Conservation (phyloP, 2,888 invertebrate genomes). For the Agrotis ipsilon region DNA sequence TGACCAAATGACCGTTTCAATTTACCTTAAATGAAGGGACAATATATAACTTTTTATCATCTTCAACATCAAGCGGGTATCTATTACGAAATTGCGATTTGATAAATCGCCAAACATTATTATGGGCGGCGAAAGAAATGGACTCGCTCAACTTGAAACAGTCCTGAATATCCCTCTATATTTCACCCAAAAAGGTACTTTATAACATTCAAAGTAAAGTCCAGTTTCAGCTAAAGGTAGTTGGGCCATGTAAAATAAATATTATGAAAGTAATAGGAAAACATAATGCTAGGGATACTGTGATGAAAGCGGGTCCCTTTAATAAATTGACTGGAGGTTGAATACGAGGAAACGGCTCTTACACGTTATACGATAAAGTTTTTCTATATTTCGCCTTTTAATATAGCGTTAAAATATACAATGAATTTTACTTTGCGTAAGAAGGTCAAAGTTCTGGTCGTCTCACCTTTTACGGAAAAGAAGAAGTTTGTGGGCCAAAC, state of each 20-base stretch:
- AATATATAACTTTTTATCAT: constrained; percentile 83
- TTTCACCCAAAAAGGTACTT: constrained; percentile 69
- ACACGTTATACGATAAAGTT: constrained; percentile 21
- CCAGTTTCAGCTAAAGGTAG: constrained; percentile 61
- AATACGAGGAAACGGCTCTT: constrained; percentile 64
- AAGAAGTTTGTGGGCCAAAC: constrained; percentile 20
- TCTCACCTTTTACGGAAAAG: constrained; percentile 14
- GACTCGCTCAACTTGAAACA: constrained; percentile 85
- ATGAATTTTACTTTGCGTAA: constrained; percentile 28
- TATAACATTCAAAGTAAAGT: constrained; percentile 67
- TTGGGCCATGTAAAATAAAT: constrained; percentile 77
- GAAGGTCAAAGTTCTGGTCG: constrained; percentile 20
- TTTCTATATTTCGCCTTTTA: constrained; percentile 26
- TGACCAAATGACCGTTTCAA: constrained; percentile 56
- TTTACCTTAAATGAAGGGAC: constrained; percentile 64
- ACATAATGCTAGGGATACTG: constrained; percentile 81
- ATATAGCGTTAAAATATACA: constrained; percentile 34
- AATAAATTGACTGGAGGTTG: constrained; percentile 80
- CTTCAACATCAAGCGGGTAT: constrained; percentile 87
- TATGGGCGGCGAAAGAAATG: constrained; percentile 89
- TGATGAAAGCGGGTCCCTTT: constrained; percentile 83
- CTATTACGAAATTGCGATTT: constrained; percentile 91
- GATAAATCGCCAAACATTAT: constrained; percentile 90
- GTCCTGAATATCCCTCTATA: constrained; percentile 68
- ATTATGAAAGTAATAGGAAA: constrained; percentile 85